Evolutionary conservation across 2,797 vertebrate genomes (phyloP).

Genomic region (Arremon aurantiirostris): DNA sequence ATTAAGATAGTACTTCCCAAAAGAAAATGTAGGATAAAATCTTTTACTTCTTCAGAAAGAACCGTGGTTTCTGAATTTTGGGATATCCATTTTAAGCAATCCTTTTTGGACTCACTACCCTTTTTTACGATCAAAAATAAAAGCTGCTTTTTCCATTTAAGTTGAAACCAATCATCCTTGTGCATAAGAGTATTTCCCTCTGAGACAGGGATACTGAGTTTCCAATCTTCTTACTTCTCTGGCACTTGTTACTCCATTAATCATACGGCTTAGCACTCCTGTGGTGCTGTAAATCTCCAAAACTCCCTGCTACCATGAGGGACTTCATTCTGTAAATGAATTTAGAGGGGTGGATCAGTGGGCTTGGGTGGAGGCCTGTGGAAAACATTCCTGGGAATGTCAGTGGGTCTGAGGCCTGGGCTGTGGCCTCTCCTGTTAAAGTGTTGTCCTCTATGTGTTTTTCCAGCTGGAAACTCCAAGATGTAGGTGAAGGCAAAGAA

Average conservation of each 20-base stretch:
- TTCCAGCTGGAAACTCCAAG: background rate
- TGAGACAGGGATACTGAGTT: background rate
- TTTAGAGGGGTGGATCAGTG: background rate
- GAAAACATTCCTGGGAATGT: background rate
- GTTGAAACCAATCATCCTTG: background rate
- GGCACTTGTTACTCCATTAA: background rate
- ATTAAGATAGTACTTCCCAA: background rate
- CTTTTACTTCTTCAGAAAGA: background rate
- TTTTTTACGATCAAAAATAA: background rate
- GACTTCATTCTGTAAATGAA: background rate
- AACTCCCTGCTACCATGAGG: background rate
- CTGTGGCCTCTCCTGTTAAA: background rate
- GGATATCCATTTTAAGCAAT: background rate
- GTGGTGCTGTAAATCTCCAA: background rate
- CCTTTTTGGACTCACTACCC: background rate
- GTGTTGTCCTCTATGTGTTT: background rate
- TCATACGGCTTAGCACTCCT: background rate
- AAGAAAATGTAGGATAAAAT: background rate
- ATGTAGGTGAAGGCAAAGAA: background rate
- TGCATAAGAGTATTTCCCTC: background rate
- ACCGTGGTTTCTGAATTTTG: background rate
- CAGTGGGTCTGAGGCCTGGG: background rate
- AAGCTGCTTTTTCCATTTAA: conserved; percentile 18
- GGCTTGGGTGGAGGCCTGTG: background rate
- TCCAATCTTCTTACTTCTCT: background rate